These are phyloP conservation scores for Scomber scombrus DNA, from an alignment of 2,113 vertebrate species.

Conservation along the genomic window DNA sequence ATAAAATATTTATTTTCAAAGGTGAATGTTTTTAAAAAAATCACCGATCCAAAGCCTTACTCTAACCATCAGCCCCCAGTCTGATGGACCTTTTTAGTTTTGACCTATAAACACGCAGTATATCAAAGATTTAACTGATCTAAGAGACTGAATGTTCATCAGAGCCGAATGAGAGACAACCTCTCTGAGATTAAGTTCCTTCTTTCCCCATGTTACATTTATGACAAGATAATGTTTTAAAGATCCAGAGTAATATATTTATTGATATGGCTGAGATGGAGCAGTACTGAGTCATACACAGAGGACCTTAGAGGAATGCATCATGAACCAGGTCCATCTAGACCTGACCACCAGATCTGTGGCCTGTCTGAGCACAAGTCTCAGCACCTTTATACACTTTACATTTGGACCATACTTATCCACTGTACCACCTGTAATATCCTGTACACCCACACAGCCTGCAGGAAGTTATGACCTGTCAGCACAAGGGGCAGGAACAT, in stretches of 20 bases:
- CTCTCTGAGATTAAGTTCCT: slow-evolving; percentile 71
- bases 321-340: slow-evolving; percentile 44
- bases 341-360: slow-evolving; percentile 49
- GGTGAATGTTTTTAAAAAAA: slow-evolving; percentile 85
- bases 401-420: slow-evolving; percentile 26
- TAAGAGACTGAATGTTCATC: slow-evolving; percentile 74
- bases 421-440: slow-evolving; percentile 53
- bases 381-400: slow-evolving; percentile 72
- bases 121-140: slow-evolving; percentile 72
- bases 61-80: slow-evolving; percentile 67
- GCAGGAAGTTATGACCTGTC: slow-evolving; percentile 52
- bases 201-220: slow-evolving; percentile 42
- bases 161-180: slow-evolving; percentile 56
- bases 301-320: slow-evolving; percentile 39
- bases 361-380: slow-evolving; percentile 66
- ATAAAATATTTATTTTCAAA: slow-evolving; percentile 86
- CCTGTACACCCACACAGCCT: slow-evolving; percentile 42
- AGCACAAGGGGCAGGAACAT: slow-evolving; percentile 38
- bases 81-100: slow-evolving; percentile 77
- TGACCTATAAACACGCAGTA: slow-evolving; percentile 79
- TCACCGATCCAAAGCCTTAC: slow-evolving; percentile 90
- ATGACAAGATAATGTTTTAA: slow-evolving; percentile 65
- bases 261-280: slow-evolving; percentile 61
- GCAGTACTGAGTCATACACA: slow-evolving; percentile 33
- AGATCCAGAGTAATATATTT: slow-evolving; percentile 77